Base-by-base conservation (phyloP, 2,888 invertebrate species). In the Calameuta idolon region DNA sequence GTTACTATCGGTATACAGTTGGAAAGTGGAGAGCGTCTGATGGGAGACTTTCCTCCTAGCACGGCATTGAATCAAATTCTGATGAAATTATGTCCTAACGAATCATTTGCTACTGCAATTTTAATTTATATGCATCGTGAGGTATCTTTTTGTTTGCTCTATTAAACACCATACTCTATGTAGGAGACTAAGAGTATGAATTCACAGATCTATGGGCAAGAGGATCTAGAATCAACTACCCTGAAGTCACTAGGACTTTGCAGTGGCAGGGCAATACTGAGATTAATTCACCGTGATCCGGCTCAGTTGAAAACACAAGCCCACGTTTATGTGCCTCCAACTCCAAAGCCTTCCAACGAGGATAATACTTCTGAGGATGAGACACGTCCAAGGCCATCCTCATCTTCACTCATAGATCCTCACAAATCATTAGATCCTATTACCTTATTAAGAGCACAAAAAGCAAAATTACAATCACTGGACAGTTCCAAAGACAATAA, bases 211-310 rank as follows among this genome's bases (percentile, higher is more conserved):
- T 94, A 94, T 85, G 97, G 97, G 0, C 92, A 93, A 78, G 91
- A 93, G 77, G 93, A 93, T 73, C 92, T 98, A 76, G 92, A 93
- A 85, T 92, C 92, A 75, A 96, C 96, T 76, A 95, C 96, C 1
- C 92, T 98, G 35, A 94, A 95, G 85, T 95, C 95, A 74, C 92
- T 98, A 77, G 98, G 98, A 15, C 92, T 98, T 75, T 95, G 95
- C 69, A 93, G 94, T 80, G 97, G 97, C 11, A 94, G 95, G 89
- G 97, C 96, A 23, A 94, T 96, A 89, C 92, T 97, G 73, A 92
- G 96, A 81, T 89, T 96, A 79, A 91, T 95, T 68, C 93, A 95
- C 86, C 94, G 95, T 89, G 91, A 92, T 79, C 94, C 94, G n/a
- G 95, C 95, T 84, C 94, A 95, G 87, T 91, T 95, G 23, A 93